Base-by-base conservation (phyloP, 2,797 vertebrate genomes). In the Tenualosa ilisha region DNA sequence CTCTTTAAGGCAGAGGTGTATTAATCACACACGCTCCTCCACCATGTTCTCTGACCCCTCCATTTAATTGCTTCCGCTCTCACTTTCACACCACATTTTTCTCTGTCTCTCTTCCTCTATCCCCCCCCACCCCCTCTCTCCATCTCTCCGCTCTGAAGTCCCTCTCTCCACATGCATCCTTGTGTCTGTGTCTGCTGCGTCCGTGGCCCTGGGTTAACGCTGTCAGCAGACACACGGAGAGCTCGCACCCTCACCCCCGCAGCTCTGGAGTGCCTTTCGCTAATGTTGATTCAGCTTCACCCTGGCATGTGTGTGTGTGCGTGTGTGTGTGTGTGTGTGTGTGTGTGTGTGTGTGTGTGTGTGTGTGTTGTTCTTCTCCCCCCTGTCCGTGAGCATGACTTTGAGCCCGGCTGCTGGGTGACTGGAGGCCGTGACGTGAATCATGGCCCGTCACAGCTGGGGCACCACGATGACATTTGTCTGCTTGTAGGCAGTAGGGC, bases 31-130 rank as follows among this genome's bases (percentile, higher is more conserved):
- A 59, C 85, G 84, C 40, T 85, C 82, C 83, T 84, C 83, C 51
- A 53, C 84, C 43, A 75, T 86, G 59, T 90, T 89, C 91, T 85
- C 86, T 92, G 91, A 92, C 90, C 89, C 65, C 54, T n/a, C 50
- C 86, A 90, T 93, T 93, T 93, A 92, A 94, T 94, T 93, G 86
- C 90, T 87, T 91, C 87, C 59, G n/a, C 86, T 84, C 86, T 85
- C 86, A 82, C 82, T 89, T 87, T 85, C 79, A 83, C 87, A 86
- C 85, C 84, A 75, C 68, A 82, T 86, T 85, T 81, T 83, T 31
- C 61, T 46, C 40, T 83, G 59, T 79, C 37, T 89, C 46, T 72
- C 79, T 79, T 2, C 88, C 81, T 84, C 72, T 75, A 86, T 72
- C 24, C 51, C 5, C 8, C 88, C 81, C 83, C 72, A 65, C 87